Percentiles rank a stretch among this genome's conserved stretches.
Evolutionary conservation across 1,140 invertebrate genomes (phyloP).

Genomic region (Batillaria attramentaria): DNA sequence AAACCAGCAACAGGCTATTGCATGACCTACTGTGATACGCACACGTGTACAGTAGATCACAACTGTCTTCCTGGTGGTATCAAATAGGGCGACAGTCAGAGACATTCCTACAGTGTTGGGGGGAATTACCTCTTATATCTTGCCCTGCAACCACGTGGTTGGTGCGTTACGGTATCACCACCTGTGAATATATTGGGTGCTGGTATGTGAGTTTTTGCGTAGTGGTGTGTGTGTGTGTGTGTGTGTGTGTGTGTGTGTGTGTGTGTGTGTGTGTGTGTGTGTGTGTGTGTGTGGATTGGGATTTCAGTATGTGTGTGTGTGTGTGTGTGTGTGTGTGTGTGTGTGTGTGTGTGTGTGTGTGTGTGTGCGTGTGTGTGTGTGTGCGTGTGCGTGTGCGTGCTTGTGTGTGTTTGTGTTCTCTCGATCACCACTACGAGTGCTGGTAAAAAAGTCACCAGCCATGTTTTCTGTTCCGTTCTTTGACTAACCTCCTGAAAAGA

Average conservation of each 20-base stretch:
- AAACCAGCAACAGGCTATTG: no score
- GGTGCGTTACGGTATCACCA: neutral
- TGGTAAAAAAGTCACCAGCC: neutral
- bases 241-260: constrained; percentile 2
- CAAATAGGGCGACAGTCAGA: no score
- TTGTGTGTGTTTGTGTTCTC: neutral
- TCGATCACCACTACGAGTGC: neutral
- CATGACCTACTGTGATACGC: no score
- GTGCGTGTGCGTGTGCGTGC: neutral
- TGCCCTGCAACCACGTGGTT: neutral
- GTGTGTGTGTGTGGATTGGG: neutral
- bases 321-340: neutral
- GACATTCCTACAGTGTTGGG: neutral
- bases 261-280: constrained; percentile 2
- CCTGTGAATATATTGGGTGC: neutral
- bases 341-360: neutral
- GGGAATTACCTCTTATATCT: neutral
- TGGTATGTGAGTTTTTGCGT: neutral
- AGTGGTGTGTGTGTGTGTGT: neutral
- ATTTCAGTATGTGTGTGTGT: neutral
- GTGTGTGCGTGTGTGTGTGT: neutral
- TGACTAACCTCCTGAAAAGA: neutral
- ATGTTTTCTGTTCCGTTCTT: neutral
- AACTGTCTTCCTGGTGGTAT: no score
- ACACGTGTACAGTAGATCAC: no score